phyloP scores from a whole-genome alignment of 2,888 invertebrate genomes.

The Sthenelais limicola region DNA sequence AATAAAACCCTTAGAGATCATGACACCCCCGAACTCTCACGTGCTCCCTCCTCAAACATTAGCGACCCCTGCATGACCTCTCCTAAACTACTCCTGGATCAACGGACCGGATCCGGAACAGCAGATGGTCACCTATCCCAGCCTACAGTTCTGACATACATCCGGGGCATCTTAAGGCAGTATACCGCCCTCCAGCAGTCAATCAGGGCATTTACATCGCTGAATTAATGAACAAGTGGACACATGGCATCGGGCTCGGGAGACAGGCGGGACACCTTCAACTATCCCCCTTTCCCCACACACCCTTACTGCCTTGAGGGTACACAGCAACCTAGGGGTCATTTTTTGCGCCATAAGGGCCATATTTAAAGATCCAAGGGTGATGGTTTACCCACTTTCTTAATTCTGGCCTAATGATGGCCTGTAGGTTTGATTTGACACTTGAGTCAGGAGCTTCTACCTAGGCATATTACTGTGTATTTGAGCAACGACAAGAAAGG shows the following conservation, averaged over 20 bases:
- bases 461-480: too few relatives aligned
- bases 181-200: neutral
- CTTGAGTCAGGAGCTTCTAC: too few relatives aligned
- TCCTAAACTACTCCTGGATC: conserved; percentile 1
- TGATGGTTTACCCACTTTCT: conserved; percentile 13
- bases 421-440: too few relatives aligned
- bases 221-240: conserved; percentile 29
- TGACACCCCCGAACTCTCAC: too few relatives aligned
- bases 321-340: neutral
- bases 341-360: neutral
- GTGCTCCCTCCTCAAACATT: conserved; percentile 26
- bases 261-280: neutral
- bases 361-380: conserved; percentile 14
- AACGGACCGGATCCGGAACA: conserved; percentile 35
- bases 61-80: conserved; percentile 15
- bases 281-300: too few relatives aligned
- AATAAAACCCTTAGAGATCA: too few relatives aligned
- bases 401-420: conserved; percentile 25
- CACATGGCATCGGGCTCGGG: conserved; percentile 8
- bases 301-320: too few relatives aligned
- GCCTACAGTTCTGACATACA: too few relatives aligned
- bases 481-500: too few relatives aligned
- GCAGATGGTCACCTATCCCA: conserved; percentile 23
- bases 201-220: conserved; percentile 19
- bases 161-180: too few relatives aligned